Base-by-base conservation (phyloP, 2,797 vertebrate species). In the Eulemur mongoz region DNA sequence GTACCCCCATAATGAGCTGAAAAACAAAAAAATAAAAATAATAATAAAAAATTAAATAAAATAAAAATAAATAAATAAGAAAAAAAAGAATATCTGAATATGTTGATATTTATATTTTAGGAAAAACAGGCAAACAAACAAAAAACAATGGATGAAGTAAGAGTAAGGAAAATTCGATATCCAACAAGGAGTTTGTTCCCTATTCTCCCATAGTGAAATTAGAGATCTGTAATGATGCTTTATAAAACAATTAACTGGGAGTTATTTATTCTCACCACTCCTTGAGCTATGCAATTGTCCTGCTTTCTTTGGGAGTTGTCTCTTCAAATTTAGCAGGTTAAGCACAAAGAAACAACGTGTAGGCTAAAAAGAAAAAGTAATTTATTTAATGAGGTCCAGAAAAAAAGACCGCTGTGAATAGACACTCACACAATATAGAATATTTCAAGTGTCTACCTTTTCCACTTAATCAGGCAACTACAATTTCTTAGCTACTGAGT, bases 361-460 rank as follows among this genome's bases (percentile, higher is more conserved):
- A 75, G 61, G 69, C 70, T 96, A 54, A 90, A 95, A 93, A 63
- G 11, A 23, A 72, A 4, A 43, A 52, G 4, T 61, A 83, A 92
- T 89, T 96, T 92, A 54, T 95, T 91, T 96, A 96, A 93, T 93
- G 86, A 96, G 35, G 35, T 85, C 11, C 8, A 70, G 17, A 43
- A 61, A 96, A 89, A 50, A 14, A 27, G 30, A 67, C 38, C 8
- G 76, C 54, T 76, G 23, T 1, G 91, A 94, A 80, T 63, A 76
- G 59, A 2, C 3, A 48, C 22, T 89, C 57, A 79, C 48, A 17
- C 0, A 93, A 61, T 94, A 76, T 94, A 80, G 73, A 79, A 83
- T 95, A 89, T 35, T 91, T 8, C 17, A 82, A 87, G 23, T 88
- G 27, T 69, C 35, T 88, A 82, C 4, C 25, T 89, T 92, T 54